phyloP scores from a whole-genome alignment of 1,140 invertebrate genomes.

The Euschistus heros region DNA sequence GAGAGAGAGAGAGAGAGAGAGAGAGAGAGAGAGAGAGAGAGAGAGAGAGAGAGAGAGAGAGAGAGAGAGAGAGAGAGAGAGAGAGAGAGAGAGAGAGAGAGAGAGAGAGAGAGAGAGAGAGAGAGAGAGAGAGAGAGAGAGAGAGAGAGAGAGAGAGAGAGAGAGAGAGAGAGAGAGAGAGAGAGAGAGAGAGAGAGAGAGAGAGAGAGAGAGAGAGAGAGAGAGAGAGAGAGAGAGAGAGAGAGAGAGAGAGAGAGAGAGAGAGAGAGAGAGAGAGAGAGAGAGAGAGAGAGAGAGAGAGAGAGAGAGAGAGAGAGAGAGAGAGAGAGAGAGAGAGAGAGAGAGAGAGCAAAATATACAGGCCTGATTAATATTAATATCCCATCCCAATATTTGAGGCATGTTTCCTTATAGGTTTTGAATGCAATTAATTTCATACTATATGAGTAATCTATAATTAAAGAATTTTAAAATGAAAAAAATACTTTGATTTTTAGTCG shows the following conservation, averaged over 20 bases:
- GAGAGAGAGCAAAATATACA: slow-evolving; percentile 21
- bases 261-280: slow-evolving; percentile 20
- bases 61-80: slow-evolving; percentile 7
- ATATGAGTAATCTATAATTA: too few relatives aligned
- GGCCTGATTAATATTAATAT: not conserved
- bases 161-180: not conserved
- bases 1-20: not conserved
- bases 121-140: not conserved
- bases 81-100: not conserved
- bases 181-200: slow-evolving; percentile 11
- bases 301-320: slow-evolving; percentile 25
- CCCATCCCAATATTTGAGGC: too few relatives aligned
- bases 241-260: slow-evolving; percentile 16
- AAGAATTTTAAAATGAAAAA: too few relatives aligned
- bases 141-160: not conserved
- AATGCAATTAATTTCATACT: too few relatives aligned
- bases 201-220: slow-evolving; percentile 21
- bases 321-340: slow-evolving; percentile 20
- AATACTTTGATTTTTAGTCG: too few relatives aligned
- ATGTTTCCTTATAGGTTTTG: too few relatives aligned
- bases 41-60: slow-evolving; percentile 14
- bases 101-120: not conserved
- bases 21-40: slow-evolving; percentile 9
- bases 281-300: slow-evolving; percentile 17
- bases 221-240: slow-evolving; percentile 20